Evolutionary conservation across 2,113 vertebrate genomes (phyloP), one percentile per base, ranked within the genome.

Genomic region (Odocoileus hemionus): DNA sequence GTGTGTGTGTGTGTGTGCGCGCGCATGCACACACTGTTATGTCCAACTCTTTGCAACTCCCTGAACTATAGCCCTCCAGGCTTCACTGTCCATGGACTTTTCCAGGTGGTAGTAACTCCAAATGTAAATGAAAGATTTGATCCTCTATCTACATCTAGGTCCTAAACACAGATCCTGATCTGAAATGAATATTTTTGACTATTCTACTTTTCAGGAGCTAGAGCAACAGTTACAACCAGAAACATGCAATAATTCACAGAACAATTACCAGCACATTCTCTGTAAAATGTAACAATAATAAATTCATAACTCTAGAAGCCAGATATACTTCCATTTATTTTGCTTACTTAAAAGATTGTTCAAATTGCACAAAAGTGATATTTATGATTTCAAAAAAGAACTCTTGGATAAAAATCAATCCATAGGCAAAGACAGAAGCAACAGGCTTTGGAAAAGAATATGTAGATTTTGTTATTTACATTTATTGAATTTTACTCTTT

Each of bases 401-500:
- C 25, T 84, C 70, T 76, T 54, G 36, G 26, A 50, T 93, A 84
- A 89, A 94, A 92, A 87, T 84, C 11, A 96, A 92, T 88, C 2
- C 47, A 16, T 19, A 12, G 33, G 55, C 47, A 94, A 89, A 76
- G 25, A 26, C 26, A 55, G 3, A 91, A 70, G 47, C 2, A 83
- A 47, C 2, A 55, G 5, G 21, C 30, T 97, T 96, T 57, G 70
- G 17, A 70, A 87, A 74, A 86, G 17, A 76, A 79, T 60, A 33
- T 28, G 50, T 2, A 30, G 5, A 4, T 70, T 52, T 88, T 82
- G 1, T 15, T n/a, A 82, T 36, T 54, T 55, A 5, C 67, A 12
- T 64, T 96, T 64, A 78, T 36, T 86, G 47, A 90, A 67, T 92
- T 89, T 58, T 88, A 88, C 45, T 91, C 15, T 96, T 94, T 97